Percentiles rank a stretch among this genome's conserved stretches.
phyloP scores from a whole-genome alignment of 2,113 vertebrate genomes.

The Tenebrosternarchus preto region DNA sequence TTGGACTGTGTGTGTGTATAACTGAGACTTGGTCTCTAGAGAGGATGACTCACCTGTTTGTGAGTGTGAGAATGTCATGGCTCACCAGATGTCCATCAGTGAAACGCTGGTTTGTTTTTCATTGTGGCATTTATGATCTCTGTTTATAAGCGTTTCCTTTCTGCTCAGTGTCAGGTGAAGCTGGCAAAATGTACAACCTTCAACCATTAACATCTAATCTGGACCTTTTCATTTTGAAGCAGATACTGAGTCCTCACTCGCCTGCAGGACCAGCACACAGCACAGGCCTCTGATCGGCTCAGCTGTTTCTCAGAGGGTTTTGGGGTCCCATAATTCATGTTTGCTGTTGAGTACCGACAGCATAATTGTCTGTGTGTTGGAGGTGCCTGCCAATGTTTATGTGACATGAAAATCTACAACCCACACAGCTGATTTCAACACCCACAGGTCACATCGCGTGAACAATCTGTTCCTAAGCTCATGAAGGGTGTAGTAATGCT shows the following conservation, averaged over 20 bases:
- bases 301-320: no score
- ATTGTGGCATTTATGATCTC: not conserved
- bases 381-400: no score
- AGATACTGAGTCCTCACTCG: not conserved
- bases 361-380: not conserved
- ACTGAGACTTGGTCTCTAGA: no score
- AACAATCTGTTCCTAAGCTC: no score
- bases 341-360: not conserved
- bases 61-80: not conserved
- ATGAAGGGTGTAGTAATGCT: no score
- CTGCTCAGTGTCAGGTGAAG: not conserved
- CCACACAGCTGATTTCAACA: no score
- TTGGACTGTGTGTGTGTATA: conserved; percentile 6
- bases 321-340: not conserved
- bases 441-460: no score
- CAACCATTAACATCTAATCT: no score
- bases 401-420: no score
- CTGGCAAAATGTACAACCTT: not conserved
- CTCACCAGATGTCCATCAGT: not conserved
- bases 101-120: not conserved
- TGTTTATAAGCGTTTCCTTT: not conserved
- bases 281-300: no score
- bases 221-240: not conserved
- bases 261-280: not conserved
- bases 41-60: not conserved